Base-by-base conservation (phyloP, 1,140 invertebrate genomes). In the Drosophila sp. region DNA sequence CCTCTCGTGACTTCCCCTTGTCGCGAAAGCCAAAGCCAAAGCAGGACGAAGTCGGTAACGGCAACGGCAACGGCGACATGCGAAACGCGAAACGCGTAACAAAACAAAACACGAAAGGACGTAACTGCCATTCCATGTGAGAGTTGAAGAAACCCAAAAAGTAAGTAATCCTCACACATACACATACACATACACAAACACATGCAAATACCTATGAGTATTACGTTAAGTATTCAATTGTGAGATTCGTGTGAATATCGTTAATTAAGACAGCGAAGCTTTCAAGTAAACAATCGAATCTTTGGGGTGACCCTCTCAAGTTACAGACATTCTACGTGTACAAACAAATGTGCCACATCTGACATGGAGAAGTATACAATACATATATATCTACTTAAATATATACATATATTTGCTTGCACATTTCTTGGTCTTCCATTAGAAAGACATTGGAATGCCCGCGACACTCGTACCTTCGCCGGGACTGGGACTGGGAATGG, bases 381-480 rank as follows among this genome's bases (percentile, higher is more conserved):
- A 21, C 4, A 21, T 21, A 21, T 21, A 21, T 21, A 21, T 21
- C 1, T 21, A 21, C 40, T 36, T 45, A 73, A 27, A 59, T 3
- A 40, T 2, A 32, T 13, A 27, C 11, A 21, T 21, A 21, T 13
- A 65, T 50, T 73, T 62, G 56, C 62, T 62, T 59, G 61, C 70
- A 81, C 82, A 87, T 82, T 86, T 86, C 82, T 87, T 86, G 78
- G 81, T 87, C 81, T 86, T 86, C 82, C 82, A 87, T 87, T 86
- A 87, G 82, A 87, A 87, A 87, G 79, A 89, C 83, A 89, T 89
- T 87, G 82, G 73, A 76, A 78, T 72, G 27, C 58, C 57, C 16
- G 72, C 57, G 48, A 71, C 71, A 50, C 78, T 76, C 66, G 80
- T 51, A 71, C 71, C 56, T 82, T 76, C 66, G 80, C 56, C 29